Conservation (phyloP, 35 echinoderm and acorn worm species). For the Ophiothrix spiculata region DNA sequence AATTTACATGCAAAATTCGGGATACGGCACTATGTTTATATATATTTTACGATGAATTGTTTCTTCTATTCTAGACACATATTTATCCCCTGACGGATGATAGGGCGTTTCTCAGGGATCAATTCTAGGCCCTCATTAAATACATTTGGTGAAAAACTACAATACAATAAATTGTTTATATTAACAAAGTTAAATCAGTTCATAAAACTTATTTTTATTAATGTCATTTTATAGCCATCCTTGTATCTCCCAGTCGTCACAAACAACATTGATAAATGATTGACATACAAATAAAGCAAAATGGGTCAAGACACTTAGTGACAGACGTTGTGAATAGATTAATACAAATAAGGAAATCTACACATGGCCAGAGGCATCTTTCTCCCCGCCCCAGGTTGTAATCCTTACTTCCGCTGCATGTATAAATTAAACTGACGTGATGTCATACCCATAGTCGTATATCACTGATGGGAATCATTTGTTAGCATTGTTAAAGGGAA, state of each 20-base stretch:
- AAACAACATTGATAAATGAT: not conserved
- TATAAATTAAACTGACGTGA: not conserved
- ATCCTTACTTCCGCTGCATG: not conserved
- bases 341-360: not conserved
- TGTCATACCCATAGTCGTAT: constrained; percentile 3
- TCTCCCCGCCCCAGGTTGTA: not conserved
- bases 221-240: not conserved
- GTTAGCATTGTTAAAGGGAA: not conserved
- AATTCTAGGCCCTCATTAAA: not conserved
- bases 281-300: not conserved
- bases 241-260: not conserved
- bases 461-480: not conserved
- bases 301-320: not conserved
- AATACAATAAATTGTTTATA: not conserved
- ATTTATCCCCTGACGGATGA: not conserved
- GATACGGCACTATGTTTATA: not conserved
- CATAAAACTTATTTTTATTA: not conserved
- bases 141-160: not conserved
- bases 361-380: not conserved
- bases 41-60: not conserved
- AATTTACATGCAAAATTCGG: no score
- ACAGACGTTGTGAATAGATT: not conserved
- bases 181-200: not conserved
- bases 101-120: not conserved
- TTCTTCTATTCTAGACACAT: not conserved